phyloP scores from a whole-genome alignment of 2,797 vertebrate species.

The Ficedula albicollis region DNA sequence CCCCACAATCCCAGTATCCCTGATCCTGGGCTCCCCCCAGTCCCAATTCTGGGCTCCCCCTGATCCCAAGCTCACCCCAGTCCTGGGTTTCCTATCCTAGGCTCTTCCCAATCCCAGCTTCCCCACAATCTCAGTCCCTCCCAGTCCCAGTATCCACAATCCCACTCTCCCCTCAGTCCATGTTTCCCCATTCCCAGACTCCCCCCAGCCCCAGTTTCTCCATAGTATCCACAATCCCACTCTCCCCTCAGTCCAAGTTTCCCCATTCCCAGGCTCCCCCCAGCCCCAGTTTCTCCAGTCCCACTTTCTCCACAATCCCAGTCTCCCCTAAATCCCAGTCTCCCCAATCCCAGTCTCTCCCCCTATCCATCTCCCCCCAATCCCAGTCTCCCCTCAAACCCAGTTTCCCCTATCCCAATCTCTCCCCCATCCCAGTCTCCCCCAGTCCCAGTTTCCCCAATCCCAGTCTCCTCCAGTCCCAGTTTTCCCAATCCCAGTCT shows the following conservation, averaged over 20 bases:
- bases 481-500: fast-evolving
- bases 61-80: too few species aligned
- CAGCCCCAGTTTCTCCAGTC: not conserved
- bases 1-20: not conserved
- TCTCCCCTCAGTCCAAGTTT: too few species aligned
- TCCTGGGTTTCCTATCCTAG: too few species aligned
- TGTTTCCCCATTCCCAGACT: not conserved
- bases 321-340: not conserved
- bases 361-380: too few species aligned
- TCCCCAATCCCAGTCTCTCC: too few species aligned
- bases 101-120: too few species aligned
- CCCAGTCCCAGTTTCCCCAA: too few species aligned
- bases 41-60: not conserved
- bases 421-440: not conserved
- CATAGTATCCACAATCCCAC: not conserved
- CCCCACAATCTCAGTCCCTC: too few species aligned
- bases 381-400: too few species aligned
- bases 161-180: not conserved
- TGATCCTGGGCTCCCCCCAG: not conserved
- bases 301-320: not conserved
- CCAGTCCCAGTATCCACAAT: too few species aligned
- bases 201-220: fast-evolving
- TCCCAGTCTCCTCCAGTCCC: not conserved
- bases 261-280: too few species aligned
- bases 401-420: fast-evolving